A percentile compares a stretch with the other conserved stretches of the same genome.
Conservation (phyloP, 1,140 invertebrate genomes). For the Plectrocnemia conspersa region DNA sequence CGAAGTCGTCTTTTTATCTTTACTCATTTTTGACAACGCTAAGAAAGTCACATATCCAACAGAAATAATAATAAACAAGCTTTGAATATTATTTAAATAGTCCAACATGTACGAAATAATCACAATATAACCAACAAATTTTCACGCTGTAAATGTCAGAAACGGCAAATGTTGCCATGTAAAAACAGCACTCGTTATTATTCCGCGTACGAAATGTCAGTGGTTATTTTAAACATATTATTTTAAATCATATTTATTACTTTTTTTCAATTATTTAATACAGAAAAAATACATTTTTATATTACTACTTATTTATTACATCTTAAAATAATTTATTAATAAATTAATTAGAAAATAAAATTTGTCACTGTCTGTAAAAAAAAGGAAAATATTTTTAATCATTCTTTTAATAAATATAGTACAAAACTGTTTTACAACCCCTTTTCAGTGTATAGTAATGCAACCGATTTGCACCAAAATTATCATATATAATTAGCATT, state of each 20-base stretch:
- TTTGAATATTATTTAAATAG: not conserved
- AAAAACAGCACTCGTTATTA: not conserved
- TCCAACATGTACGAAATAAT: not conserved
- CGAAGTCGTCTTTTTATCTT: constrained; percentile 1
- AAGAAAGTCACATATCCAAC: too few relatives aligned
- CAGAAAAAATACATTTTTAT: not conserved
- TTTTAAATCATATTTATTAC: not conserved
- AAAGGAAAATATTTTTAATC: too few relatives aligned
- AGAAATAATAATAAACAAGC: not conserved
- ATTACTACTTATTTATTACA: not conserved
- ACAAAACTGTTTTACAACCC: too few relatives aligned
- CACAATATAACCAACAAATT: not conserved
- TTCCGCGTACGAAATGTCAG: too few relatives aligned
- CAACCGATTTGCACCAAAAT: too few relatives aligned
- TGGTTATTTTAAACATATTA: not conserved
- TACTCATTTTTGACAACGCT: not conserved
- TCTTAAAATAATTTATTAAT: not conserved
- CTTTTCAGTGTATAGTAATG: too few relatives aligned
- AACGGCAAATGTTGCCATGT: not conserved
- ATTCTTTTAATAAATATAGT: too few relatives aligned
- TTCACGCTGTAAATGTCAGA: not conserved
- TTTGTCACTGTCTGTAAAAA: not conserved
- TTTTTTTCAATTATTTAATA: not conserved
- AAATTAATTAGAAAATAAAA: not conserved
- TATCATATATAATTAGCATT: too few relatives aligned